Evolutionary conservation across 2,797 vertebrate species (phyloP), one percentile per base, ranked within the genome.

Genomic region (Psittacula derbiana): DNA sequence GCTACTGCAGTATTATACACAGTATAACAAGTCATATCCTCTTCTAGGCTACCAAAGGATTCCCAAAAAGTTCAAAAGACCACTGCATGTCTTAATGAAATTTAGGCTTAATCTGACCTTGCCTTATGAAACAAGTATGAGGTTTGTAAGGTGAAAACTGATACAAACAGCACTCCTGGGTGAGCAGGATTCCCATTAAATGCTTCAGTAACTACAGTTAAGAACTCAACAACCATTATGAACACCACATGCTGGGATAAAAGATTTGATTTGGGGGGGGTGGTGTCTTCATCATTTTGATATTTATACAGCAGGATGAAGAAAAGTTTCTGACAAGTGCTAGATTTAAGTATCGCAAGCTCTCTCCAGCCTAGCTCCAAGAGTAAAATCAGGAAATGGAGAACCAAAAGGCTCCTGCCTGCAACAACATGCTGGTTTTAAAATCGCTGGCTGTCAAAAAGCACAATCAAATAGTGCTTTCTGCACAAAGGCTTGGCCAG

Each of bases 1-100:
- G 27, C 16, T 28, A 69, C 13, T 0, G 2, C 40, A 50, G 21
- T 23, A 4, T 31, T 40, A 44, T 2, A 20, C 0, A 1, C 40
- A 55, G 23, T 25, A 2, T 28, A 57, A 46, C 19, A 75, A 33
- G 19, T 47, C 53, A 64, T 13, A 76, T 5, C 41, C 9, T 67
- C 14, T 49, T 24, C 36, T 27, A 43, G 24, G 19, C 16, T 86
- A 38, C 41, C 38, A 81, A 33, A 40, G 12, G 38, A 69, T 33
- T 8, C 24, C 27, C 1, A 16, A 38, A 81, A 30, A 24, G 6
- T 16, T 24, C 10, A 7, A 52, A 81, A 70, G 38, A 44, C 27
- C 6, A 18, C 1, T 36, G 10, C 4, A 53, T 1, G 5, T 40
- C 62, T 43, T 27, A 36, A 15, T 62, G 16, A 67, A 53, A 70